Base-by-base conservation (phyloP, 2,797 vertebrate genomes). In the Cichlasoma orientale region DNA sequence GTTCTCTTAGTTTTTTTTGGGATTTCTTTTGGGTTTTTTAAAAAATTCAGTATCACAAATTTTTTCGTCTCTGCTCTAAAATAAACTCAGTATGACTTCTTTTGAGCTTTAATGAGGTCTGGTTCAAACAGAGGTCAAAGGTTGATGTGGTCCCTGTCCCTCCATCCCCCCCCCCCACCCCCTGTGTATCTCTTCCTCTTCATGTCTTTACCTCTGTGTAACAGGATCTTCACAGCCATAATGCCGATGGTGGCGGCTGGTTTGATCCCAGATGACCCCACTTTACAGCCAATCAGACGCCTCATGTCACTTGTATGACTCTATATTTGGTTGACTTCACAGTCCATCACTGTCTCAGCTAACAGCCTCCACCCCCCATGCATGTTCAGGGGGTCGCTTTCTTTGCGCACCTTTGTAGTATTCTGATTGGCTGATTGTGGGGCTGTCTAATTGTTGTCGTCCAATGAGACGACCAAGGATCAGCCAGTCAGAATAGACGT, bases 191-290 rank as follows among this genome's bases (percentile, higher is more conserved):
- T 80, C 74, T 69, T 63, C 80, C 61, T 89, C 82, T 86, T 66
- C 83, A 56, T 95, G 80, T 96, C 90, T 96, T 87, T 95, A 77
- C 94, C 89, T 96, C 89, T 95, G 92, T 94, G 94, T 93, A 92
- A 95, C 96, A 99, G 98, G 98, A 97, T 99, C 95, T 99, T 99
- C 97, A 99, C 98, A 87, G 97, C 98, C 94, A 95, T 99, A 90
- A 98, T 99, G 98, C 98, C 98, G 92, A 99, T 99, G 98, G 98
- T 99, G 93, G 97, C 97, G 79, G 98, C 98, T 92, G 98, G 98
- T 93, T 95, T 99, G 96, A 97, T 99, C 94, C 93, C 96, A 94
- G 98, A 99, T 14, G 98, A 99, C 96, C 97, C 98, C 96, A 97
- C 97, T 92, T 98, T 99, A 97, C 98, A 98, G 97, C 98, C 98